Conservation (phyloP, 2,797 vertebrate species). For the Poeciliopsis paucimaculata region DNA sequence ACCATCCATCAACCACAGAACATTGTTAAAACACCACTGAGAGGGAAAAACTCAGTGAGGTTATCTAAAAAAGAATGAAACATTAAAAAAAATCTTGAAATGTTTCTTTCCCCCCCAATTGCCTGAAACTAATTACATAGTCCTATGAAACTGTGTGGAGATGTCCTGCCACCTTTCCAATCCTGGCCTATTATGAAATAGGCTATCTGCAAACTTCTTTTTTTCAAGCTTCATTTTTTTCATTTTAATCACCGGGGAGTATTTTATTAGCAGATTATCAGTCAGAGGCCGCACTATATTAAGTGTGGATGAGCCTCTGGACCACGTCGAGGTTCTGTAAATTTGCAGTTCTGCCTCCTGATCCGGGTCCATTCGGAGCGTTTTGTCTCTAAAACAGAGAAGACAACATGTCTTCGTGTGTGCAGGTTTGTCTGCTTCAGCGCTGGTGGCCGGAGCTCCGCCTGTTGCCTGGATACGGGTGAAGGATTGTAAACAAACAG, state of each 20-base stretch:
- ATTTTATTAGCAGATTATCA: not conserved
- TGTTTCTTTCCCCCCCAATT: not conserved
- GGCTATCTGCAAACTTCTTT: not conserved
- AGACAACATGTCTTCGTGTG: not conserved
- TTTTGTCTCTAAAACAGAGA: not conserved
- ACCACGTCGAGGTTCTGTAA: not conserved
- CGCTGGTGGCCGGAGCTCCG: not conserved
- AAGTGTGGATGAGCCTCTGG: not conserved
- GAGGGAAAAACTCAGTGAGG: no score
- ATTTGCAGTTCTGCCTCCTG: not conserved
- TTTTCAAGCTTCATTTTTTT: not conserved
- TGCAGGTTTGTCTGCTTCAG: not conserved
- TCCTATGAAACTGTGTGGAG: not conserved
- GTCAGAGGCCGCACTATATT: not conserved
- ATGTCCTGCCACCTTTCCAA: not conserved
- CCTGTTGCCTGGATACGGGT: slow-evolving; percentile 67
- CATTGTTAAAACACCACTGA: no score
- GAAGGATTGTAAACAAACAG: slow-evolving; percentile 42
- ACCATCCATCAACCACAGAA: no score
- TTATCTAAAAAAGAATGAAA: not conserved
- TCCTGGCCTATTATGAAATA: not conserved
- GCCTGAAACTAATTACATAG: not conserved
- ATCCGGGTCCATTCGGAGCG: not conserved
- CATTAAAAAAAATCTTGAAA: not conserved
- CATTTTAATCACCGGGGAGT: not conserved